phyloP scores from a whole-genome alignment of 2,113 vertebrate species.

The Onychorhynchus coronatus region DNA sequence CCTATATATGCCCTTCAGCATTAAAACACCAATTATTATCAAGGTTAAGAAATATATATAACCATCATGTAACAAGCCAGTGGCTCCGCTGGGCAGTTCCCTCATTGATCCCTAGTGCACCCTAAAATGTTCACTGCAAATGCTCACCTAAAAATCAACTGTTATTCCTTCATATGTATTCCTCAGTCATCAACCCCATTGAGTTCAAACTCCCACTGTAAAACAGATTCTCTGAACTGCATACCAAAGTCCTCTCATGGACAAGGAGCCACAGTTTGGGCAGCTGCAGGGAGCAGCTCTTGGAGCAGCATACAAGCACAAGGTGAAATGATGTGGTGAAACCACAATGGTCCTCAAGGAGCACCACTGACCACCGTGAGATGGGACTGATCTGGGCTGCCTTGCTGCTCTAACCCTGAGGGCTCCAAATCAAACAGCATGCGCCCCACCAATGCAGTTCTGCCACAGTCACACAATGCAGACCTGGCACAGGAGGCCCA shows the following conservation, averaged over 20 bases:
- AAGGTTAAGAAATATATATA: background rate
- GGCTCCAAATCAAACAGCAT: background rate
- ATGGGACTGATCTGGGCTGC: background rate
- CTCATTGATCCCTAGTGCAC: background rate
- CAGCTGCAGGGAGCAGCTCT: background rate
- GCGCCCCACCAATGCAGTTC: background rate
- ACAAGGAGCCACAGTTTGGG: background rate
- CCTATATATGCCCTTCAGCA: background rate
- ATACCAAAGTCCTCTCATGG: background rate
- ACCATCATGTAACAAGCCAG: background rate
- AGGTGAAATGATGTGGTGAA: background rate
- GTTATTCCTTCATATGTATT: background rate
- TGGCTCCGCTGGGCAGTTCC: background rate
- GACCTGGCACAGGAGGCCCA: background rate
- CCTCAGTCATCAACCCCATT: background rate
- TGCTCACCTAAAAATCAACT: background rate
- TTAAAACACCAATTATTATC: background rate
- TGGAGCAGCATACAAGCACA: background rate
- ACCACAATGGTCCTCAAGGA: background rate
- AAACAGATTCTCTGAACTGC: background rate
- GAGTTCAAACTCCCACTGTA: background rate
- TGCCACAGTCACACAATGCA: background rate
- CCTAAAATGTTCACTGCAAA: background rate
- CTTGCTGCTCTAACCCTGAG: fast-evolving
- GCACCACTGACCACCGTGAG: fast-evolving